Conservation (phyloP, 1,140 invertebrate species). For the Pseudobourletiella spinata region DNA sequence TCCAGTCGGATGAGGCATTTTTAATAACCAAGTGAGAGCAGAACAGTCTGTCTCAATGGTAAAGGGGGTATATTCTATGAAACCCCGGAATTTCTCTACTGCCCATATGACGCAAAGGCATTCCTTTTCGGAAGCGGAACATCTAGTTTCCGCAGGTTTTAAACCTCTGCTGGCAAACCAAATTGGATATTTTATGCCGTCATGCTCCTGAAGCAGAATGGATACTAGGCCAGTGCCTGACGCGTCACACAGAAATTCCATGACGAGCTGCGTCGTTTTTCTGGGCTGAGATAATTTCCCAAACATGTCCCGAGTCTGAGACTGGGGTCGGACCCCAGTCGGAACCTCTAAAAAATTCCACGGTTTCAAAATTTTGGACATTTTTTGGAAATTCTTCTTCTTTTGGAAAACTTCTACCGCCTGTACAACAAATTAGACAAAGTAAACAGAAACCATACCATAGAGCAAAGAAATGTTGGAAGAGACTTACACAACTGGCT, state of each 20-base stretch:
- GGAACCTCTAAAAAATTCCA: no score
- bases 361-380: no score
- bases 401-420: no score
- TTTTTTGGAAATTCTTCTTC: no score
- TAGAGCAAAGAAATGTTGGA: no score
- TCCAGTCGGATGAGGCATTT: no score
- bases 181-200: constrained; percentile 37
- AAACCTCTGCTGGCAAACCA: constrained; percentile 37
- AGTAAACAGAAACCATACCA: no score
- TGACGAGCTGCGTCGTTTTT: constrained; percentile 36
- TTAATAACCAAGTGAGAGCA: constrained; percentile 43
- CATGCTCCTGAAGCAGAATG: constrained; percentile 35
- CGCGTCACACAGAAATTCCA: constrained; percentile 37
- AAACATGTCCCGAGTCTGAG: no score
- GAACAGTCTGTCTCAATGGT: constrained; percentile 46
- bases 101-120: constrained; percentile 45
- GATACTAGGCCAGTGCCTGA: constrained; percentile 37
- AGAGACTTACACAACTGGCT: no score
- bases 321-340: no score
- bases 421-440: no score
- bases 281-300: no score
- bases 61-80: constrained; percentile 40
- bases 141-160: constrained; percentile 42
- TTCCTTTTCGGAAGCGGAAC: constrained; percentile 44
- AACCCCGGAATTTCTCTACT: constrained; percentile 42